Evolutionary conservation across 2,888 invertebrate species (phyloP), one percentile per base, ranked within the genome.

Genomic region (Antitype chi): DNA sequence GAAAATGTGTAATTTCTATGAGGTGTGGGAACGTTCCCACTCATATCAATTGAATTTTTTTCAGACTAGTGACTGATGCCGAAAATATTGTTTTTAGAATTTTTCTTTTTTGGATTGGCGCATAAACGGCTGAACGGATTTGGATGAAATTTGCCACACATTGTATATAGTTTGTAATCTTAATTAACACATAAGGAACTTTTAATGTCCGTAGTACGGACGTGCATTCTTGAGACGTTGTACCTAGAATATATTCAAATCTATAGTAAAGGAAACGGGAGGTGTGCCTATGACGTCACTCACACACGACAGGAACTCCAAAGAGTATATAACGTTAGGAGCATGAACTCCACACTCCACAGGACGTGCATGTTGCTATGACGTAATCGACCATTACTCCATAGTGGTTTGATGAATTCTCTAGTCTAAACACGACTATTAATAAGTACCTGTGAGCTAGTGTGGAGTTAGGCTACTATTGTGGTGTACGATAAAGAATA

Each of bases 241-340:
- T 71, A n/a, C n/a, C n/a, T n/a, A 68, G 85, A 68, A 76, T n/a
- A 55, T 70, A 75, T 49, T 57, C 32, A 47, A 28, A 28, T 57
- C 55, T 17, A 32, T 74, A 63, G 79, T 85, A 74, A 73, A 71
- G 84, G 70, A 83, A 85, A 28, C 60, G 57, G 63, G 66, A 72
- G 85, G 82, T 69, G 71, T 69, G 60, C 64, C 60, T 67, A 53
- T 86, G 79, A 86, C 64, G 84, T 78, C 74, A 74, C 38, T n/a
- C 32, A 32, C 25, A 32, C 15, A 53, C 52, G 28, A 70, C 25
- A 62, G 53, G 69, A 72, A 76, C 67, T 7, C 63, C 43, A 55
- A 70, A 66, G 66, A 57, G 32, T 47, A 79, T 60, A 15, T 59
- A 59, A 64, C 32, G 17, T 38, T 25, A 67, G 43, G 49, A 70